Evolutionary conservation across 2,113 vertebrate genomes (phyloP).

Genomic region (Myiagra hebetior): DNA sequence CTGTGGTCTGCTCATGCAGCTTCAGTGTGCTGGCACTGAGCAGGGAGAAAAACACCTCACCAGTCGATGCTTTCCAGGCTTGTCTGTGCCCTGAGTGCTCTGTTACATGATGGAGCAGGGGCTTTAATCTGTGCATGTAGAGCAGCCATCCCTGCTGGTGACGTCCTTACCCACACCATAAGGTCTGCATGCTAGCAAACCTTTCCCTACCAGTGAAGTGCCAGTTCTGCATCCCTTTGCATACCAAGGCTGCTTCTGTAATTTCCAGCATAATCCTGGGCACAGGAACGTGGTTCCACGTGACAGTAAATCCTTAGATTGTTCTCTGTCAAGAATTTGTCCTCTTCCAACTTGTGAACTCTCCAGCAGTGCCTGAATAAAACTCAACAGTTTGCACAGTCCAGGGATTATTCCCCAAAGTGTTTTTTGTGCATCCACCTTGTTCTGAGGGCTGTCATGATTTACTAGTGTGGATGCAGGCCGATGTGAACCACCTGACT

Average conservation of each 20-base stretch:
- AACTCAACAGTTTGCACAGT: neutral
- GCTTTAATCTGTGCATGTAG: neutral
- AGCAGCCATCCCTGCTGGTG: neutral
- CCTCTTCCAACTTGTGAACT: neutral
- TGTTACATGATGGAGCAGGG: accelerated
- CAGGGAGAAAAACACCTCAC: neutral
- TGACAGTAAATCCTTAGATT: neutral
- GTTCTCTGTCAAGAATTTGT: neutral
- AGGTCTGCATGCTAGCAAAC: neutral
- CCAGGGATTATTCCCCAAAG: neutral
- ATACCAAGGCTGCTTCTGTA: neutral
- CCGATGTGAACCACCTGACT: neutral
- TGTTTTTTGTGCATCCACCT: neutral
- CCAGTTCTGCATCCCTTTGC: neutral
- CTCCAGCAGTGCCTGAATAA: neutral
- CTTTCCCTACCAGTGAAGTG: no score
- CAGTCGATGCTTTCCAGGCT: neutral
- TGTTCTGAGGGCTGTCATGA: neutral
- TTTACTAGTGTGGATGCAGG: neutral
- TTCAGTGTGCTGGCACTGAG: neutral
- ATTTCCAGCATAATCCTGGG: neutral
- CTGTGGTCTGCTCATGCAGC: neutral
- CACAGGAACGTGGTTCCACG: neutral
- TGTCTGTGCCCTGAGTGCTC: neutral
- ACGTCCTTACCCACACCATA: neutral